Percentiles rank a stretch among this genome's conserved stretches.
phyloP scores from a whole-genome alignment of 2,113 vertebrate genomes.

The Lamprologus speciosus region DNA sequence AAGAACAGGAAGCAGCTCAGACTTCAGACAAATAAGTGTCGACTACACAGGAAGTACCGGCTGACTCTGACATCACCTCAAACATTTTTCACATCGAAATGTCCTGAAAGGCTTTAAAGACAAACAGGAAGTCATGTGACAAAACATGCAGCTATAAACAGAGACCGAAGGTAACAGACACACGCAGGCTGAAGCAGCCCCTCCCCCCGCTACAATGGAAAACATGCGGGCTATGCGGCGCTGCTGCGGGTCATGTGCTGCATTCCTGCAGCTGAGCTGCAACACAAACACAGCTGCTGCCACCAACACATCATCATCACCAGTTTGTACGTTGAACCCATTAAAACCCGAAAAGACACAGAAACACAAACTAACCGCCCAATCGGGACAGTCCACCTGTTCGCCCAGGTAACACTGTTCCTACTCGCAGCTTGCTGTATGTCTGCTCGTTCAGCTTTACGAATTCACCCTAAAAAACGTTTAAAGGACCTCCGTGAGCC shows the following conservation, averaged over 20 bases:
- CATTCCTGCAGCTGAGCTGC: conserved; percentile 5
- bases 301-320: neutral
- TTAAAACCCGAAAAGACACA: neutral
- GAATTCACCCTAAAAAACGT: neutral
- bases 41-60: neutral
- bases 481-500: neutral
- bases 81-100: neutral
- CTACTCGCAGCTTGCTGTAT: neutral
- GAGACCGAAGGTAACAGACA: neutral
- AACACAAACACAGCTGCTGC: neutral
- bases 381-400: neutral
- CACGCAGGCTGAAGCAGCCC: neutral
- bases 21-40: neutral
- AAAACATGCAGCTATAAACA: neutral
- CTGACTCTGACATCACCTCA: neutral
- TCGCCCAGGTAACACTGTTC: neutral
- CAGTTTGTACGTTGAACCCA: neutral
- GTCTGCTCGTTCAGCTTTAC: neutral
- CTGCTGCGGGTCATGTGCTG: conserved; percentile 12
- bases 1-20: neutral
- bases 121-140: neutral
- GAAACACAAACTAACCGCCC: neutral
- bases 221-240: conserved; percentile 11
- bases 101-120: neutral
- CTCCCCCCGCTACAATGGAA: neutral